Base-by-base conservation (phyloP, 2,888 invertebrate genomes). In the Hypolimnas misippus region DNA sequence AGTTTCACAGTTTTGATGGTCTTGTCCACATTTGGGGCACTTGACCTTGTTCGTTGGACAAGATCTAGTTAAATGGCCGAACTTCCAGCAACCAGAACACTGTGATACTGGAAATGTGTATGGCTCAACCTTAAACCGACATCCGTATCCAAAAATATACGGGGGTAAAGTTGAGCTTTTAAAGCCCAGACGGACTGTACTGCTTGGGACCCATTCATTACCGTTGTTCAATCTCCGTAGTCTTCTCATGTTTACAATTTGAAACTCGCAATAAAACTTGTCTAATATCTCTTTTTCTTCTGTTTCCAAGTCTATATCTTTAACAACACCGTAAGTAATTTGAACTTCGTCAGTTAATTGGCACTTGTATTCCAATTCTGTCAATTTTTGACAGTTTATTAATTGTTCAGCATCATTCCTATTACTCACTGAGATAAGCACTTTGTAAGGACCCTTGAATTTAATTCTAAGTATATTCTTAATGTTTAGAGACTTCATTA, bases 391-490 rank as follows among this genome's bases (percentile, higher is more conserved):
- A 56, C 59, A 59, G 1, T 66, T 50, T 1, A 70, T 12, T 53
- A 72, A 53, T 29, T 65, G 59, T 33, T 19, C 17, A 1, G 70
- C 68, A 46, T 66, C 57, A 52, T 51, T 55, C 56, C 62, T 58
- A 7, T 57, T 52, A 3, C 53, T 21, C 17, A 72, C 67, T 33
- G 46, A 25, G 12, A 70, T 55, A 12, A 66, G 21, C 17, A 57
- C 57, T 52, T 64, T 68, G 19, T 68, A 60, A 17, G 62, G 55
- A 44, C 57, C 57, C 57, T 67, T 69, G 19, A 60, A 70, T 56
- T 70, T 70, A n/a, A 72, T 66, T 55, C 53, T 63, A 1, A 42
- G 10, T 8, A 72, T 54, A 54, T 68, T 62, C 19, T 42, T 57
- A 14, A 72, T 66, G 61, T 57, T 60, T 56, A 65, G 61, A 2